phyloP scores from a whole-genome alignment of 2,888 invertebrate genomes.

The Acrobasis suavella region DNA sequence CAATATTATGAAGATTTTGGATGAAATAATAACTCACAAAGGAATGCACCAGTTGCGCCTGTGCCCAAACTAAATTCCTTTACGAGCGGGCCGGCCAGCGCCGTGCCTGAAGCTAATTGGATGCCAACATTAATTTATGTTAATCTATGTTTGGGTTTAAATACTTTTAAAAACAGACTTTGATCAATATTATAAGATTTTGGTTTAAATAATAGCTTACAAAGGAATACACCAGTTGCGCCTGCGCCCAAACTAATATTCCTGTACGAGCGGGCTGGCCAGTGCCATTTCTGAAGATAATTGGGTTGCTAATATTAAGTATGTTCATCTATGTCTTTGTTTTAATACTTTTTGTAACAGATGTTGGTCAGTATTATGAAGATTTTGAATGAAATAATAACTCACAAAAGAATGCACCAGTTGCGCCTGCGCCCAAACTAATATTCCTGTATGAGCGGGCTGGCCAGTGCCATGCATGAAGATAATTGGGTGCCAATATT shows the following conservation, averaged over 20 bases:
- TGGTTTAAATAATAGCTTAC: slow-evolving; percentile 1
- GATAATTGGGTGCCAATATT: slow-evolving; percentile 2
- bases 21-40: slow-evolving; percentile 16
- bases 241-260: background rate
- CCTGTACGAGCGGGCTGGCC: background rate
- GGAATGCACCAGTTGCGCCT: slow-evolving; percentile 8
- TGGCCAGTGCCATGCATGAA: background rate
- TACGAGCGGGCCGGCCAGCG: background rate
- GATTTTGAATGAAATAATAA: background rate
- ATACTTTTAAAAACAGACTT: too few relatives aligned
- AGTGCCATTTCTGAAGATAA: background rate
- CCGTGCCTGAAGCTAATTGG: background rate
- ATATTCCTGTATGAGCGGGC: background rate
- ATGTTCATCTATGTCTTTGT: background rate
- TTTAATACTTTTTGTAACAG: too few relatives aligned
- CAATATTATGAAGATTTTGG: too few relatives aligned
- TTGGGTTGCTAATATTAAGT: background rate
- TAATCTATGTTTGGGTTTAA: too few relatives aligned
- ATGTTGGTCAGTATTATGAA: too few relatives aligned
- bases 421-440: background rate
- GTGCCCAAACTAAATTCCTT: background rate
- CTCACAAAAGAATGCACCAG: slow-evolving; percentile 17
- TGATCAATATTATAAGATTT: too few relatives aligned
- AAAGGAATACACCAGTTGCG: slow-evolving; percentile 15
- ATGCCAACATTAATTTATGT: background rate